These are phyloP conservation scores for Asteroscopus sphinx DNA, from an alignment of 2,888 invertebrate species.

Conservation along the genomic window DNA sequence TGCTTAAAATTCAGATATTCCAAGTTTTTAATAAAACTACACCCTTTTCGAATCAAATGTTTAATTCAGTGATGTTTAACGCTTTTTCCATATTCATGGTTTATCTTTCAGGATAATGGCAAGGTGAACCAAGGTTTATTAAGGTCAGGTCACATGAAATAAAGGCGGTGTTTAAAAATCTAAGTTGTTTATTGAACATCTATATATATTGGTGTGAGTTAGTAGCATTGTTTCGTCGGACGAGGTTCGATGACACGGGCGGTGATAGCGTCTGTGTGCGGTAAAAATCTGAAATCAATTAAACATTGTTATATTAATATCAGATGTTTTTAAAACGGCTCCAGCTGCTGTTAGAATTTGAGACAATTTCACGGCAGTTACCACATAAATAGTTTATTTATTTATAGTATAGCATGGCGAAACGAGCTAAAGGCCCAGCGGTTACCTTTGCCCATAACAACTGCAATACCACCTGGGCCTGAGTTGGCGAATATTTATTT, in stretches of 20 bases:
- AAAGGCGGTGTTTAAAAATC: constrained; percentile 19
- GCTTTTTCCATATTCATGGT: constrained; percentile 11
- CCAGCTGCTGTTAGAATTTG: no score
- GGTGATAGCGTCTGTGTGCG: constrained; percentile 64
- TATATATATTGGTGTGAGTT: constrained; percentile 60
- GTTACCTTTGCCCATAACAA: no score
- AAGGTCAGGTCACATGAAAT: constrained; percentile 30
- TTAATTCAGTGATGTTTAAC: constrained; percentile 2
- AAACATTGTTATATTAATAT: constrained; percentile 29
- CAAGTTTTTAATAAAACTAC: constrained; percentile 27
- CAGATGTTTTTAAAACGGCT: no score
- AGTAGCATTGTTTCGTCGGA: constrained; percentile 62
- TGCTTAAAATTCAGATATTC: constrained; percentile 10
- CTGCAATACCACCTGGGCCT: no score
- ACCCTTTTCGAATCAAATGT: constrained; percentile 18
- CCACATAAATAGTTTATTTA: no score
- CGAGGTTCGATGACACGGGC: constrained; percentile 56
- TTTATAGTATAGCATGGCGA: no score
- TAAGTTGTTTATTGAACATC: constrained; percentile 62
- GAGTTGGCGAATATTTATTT: no score
- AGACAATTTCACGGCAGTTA: no score
- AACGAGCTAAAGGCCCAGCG: no score
- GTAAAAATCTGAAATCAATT: constrained; percentile 69
- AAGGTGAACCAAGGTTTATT: constrained; percentile 14
- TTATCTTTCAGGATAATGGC: constrained; percentile 2